A percentile compares a stretch with the other conserved stretches of the same genome.
Conservation (phyloP, 1,140 invertebrate species). For the Drosophila sucinea region DNA sequence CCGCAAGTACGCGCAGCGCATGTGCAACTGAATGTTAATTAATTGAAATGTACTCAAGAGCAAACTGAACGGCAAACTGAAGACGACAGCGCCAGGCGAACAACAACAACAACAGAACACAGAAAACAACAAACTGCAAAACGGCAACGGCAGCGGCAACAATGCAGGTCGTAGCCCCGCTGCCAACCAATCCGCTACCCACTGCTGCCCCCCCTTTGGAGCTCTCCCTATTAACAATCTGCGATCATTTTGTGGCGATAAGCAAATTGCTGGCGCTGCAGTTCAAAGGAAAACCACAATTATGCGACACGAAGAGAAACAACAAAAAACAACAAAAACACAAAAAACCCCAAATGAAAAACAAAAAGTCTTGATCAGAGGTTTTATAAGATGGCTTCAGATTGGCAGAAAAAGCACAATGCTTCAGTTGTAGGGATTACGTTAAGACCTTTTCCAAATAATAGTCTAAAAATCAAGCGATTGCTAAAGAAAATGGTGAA, state of each 20-base stretch:
- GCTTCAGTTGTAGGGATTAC: background rate
- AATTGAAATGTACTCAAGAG: constrained; percentile 76
- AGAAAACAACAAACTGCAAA: constrained; percentile 24
- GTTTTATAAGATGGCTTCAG: constrained; percentile 14
- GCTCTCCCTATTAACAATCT: constrained; percentile 66
- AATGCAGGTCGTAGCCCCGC: constrained; percentile 23
- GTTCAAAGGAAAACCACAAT: constrained; percentile 80
- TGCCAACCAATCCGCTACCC: constrained; percentile 22
- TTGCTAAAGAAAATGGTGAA: too few species aligned
- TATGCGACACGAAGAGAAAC: constrained; percentile 65
- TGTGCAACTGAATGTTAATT: constrained; percentile 82
- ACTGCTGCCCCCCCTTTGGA: constrained; percentile 8
- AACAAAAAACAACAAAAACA: constrained; percentile 43
- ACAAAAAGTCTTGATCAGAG: background rate
- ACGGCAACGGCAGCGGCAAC: constrained; percentile 20
- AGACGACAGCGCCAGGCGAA: constrained; percentile 53
- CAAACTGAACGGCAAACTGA: constrained; percentile 40
- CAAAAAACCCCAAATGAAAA: background rate
- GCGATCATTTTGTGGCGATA: constrained; percentile 69
- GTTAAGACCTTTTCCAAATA: background rate
- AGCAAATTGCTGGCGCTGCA: constrained; percentile 82
- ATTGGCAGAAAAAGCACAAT: background rate
- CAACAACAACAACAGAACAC: constrained; percentile 29
- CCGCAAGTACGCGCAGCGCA: constrained; percentile 46
- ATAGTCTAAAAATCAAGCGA: background rate